Evolutionary conservation across 2,797 vertebrate species (phyloP).

Genomic region (Babyrousa celebensis): DNA sequence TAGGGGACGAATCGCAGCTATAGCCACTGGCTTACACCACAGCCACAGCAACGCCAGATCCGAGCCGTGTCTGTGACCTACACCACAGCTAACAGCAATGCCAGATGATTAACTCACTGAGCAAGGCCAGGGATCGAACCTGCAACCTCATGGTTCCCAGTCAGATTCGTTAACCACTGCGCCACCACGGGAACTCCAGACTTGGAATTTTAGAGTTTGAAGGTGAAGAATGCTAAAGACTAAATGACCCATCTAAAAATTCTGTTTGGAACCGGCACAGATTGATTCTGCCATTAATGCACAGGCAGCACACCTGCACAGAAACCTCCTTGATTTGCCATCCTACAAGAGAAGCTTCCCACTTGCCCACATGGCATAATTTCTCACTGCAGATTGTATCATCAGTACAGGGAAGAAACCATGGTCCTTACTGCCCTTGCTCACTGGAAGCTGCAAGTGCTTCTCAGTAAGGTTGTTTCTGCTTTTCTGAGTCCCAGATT

Average conservation of each 20-base stretch:
- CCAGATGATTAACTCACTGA: no score
- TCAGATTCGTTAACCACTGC: no score
- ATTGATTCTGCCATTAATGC: background rate
- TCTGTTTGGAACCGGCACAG: background rate
- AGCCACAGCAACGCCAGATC: no score
- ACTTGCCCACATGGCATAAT: background rate
- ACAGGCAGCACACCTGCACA: background rate
- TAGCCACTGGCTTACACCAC: no score
- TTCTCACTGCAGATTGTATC: background rate
- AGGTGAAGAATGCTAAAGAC: background rate
- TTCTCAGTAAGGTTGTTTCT: background rate
- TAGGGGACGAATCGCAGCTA: no score
- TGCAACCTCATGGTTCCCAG: no score
- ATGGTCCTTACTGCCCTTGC: background rate
- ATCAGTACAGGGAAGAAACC: background rate
- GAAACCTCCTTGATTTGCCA: background rate
- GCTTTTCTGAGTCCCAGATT: constrained; percentile 24
- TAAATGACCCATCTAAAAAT: constrained; percentile 59
- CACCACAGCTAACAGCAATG: no score
- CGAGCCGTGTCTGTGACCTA: no score
- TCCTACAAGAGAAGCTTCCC: background rate
- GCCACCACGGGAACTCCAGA: background rate
- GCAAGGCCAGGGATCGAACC: no score
- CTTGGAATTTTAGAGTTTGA: constrained; percentile 22
- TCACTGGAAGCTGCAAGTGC: background rate